A percentile compares a stretch with the other conserved stretches of the same genome.
Conservation (phyloP, 2,888 invertebrate species). For the Pyrochroa serraticornis region DNA sequence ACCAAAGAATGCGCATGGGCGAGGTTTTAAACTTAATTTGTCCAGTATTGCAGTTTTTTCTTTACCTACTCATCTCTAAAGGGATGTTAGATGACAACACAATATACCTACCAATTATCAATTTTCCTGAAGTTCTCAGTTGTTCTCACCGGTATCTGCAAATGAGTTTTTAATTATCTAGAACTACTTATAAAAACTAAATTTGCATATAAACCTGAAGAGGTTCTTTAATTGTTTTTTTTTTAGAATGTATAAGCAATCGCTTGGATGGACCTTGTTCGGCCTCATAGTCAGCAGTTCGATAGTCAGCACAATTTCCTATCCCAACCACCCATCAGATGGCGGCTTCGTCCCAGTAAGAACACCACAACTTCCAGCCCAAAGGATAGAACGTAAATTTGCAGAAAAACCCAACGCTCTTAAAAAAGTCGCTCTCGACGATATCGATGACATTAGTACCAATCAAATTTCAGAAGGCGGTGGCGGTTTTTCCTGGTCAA, state of each 20-base stretch:
- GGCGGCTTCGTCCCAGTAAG: slow-evolving; percentile 37
- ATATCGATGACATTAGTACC: slow-evolving; percentile 80
- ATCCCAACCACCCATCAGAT: slow-evolving; percentile 56
- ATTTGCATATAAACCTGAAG: not conserved
- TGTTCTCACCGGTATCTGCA: too few species aligned
- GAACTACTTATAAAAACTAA: too few species aligned
- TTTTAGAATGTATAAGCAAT: slow-evolving; percentile 67
- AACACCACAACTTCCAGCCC: slow-evolving; percentile 55
- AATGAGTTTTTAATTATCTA: too few species aligned
- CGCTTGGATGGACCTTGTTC: slow-evolving; percentile 73
- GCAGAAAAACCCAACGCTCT: slow-evolving; percentile 88
- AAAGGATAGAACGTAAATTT: slow-evolving; percentile 75
- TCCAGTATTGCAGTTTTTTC: too few species aligned
- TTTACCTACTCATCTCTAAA: too few species aligned
- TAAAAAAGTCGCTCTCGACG: slow-evolving; percentile 84
- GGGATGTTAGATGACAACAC: too few species aligned
- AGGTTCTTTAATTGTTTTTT: not conserved
- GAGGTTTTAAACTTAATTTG: not conserved
- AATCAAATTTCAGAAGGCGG: slow-evolving; percentile 74
- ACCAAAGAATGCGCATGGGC: not conserved
- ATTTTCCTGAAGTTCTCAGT: too few species aligned
- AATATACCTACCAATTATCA: too few species aligned
- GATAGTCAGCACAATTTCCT: slow-evolving; percentile 71
- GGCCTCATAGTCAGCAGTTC: slow-evolving; percentile 71
- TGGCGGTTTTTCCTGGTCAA: slow-evolving; percentile 85